phyloP scores from a whole-genome alignment of 2,113 vertebrate species.

The Neoarius graeffei region DNA sequence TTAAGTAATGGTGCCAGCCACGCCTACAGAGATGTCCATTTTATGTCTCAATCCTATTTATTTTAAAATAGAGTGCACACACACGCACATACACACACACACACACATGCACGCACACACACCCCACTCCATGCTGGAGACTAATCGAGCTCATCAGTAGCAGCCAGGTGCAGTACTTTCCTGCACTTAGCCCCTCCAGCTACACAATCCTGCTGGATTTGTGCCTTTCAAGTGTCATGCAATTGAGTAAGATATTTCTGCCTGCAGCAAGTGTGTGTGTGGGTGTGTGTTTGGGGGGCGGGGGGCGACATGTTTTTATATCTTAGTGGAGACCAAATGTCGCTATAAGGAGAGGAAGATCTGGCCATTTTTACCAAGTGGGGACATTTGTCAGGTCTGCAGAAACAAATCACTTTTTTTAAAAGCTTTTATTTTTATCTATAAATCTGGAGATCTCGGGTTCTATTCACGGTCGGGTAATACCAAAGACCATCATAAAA shows the following conservation, averaged over 20 bases:
- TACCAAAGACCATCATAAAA: no score
- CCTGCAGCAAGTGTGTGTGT: slow-evolving; percentile 7
- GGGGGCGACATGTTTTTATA: no score
- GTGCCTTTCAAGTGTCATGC: slow-evolving; percentile 38
- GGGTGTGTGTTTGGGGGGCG: not conserved
- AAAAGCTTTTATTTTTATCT: no score
- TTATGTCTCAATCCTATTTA: slow-evolving; percentile 14
- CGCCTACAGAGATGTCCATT: not conserved
- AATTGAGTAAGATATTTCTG: slow-evolving; percentile 25
- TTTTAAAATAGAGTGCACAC: not conserved
- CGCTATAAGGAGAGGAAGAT: not conserved
- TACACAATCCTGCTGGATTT: slow-evolving; percentile 42
- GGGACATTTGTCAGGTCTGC: not conserved
- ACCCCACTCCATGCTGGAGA: slow-evolving; percentile 1
- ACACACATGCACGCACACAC: not conserved
- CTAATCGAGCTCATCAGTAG: slow-evolving; percentile 33
- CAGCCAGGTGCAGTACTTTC: slow-evolving; percentile 44
- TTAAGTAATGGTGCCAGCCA: not conserved
- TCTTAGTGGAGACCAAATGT: not conserved
- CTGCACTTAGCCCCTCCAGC: slow-evolving; percentile 40
- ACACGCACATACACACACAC: not conserved
- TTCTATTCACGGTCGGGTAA: no score
- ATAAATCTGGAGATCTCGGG: no score
- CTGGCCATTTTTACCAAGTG: not conserved
- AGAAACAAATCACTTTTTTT: not conserved